A percentile compares a stretch with the other conserved stretches of the same genome.
These are phyloP conservation scores for Caiman crocodilus DNA, from an alignment of 2,797 vertebrate species.

Conservation along the genomic window DNA sequence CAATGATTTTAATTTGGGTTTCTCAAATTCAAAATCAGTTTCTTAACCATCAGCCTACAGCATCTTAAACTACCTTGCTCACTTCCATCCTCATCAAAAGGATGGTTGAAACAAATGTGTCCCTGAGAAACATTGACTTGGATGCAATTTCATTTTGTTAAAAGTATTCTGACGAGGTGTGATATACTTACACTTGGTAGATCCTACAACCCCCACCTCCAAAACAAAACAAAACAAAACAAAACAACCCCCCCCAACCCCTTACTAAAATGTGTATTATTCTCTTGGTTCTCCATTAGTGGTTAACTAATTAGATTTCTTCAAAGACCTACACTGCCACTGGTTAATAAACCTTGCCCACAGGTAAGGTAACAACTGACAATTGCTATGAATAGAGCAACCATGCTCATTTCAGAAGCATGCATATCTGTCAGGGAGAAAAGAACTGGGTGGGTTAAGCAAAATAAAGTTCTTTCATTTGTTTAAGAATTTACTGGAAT, in stretches of 20 bases:
- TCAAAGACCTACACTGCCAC: not conserved
- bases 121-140: not conserved
- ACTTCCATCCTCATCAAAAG: not conserved
- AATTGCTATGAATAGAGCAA: not conserved
- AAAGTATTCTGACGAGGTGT: not conserved
- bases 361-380: not conserved
- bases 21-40: not conserved
- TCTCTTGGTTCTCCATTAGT: not conserved
- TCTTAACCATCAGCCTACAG: not conserved
- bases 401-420: not conserved
- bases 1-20: not conserved
- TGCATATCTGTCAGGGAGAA: not conserved
- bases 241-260: not conserved
- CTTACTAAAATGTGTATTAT: not conserved
- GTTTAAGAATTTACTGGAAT: not conserved
- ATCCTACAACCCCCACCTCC: not conserved
- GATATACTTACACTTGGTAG: not conserved
- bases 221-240: conserved; percentile 6
- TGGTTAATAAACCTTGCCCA: not conserved
- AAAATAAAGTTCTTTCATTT: not conserved
- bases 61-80: not conserved
- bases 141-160: not conserved
- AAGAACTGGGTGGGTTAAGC: rapidly evolving
- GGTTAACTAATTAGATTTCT: not conserved
- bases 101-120: not conserved